A percentile compares a stretch with the other conserved stretches of the same genome.
Evolutionary conservation across 2,113 vertebrate genomes (phyloP).

Genomic region (Gopherus flavomarginatus): DNA sequence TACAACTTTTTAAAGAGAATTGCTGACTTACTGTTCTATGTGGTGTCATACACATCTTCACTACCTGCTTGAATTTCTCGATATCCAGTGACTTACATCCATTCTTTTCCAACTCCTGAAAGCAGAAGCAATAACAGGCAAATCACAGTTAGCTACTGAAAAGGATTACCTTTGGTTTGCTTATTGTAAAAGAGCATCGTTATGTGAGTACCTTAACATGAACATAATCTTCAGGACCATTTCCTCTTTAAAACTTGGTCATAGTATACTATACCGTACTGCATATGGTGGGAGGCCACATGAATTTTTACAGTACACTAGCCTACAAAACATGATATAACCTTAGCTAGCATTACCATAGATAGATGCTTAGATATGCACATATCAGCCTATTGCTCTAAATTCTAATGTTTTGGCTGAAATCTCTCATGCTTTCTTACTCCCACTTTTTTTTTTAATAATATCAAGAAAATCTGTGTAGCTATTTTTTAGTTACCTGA

Average conservation of each 20-base stretch:
- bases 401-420: not conserved
- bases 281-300: not conserved
- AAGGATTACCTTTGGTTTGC: not conserved
- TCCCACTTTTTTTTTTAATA: not conserved
- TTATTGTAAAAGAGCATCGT: not conserved
- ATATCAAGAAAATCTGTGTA: not conserved
- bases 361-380: not conserved
- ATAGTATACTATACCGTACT: not conserved
- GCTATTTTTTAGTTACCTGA: not conserved
- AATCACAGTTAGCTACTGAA: not conserved
- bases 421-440: not conserved
- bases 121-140: not conserved
- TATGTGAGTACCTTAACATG: not conserved
- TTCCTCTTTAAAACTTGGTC: not conserved
- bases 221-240: not conserved
- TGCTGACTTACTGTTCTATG: slow-evolving; percentile 63
- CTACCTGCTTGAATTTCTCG: slow-evolving; percentile 73
- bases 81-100: slow-evolving; percentile 68
- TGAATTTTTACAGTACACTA: not conserved
- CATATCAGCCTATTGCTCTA: not conserved
- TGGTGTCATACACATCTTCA: slow-evolving; percentile 77
- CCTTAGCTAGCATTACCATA: not conserved
- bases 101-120: slow-evolving; percentile 74
- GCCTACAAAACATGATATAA: not conserved
- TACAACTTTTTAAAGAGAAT: not conserved